Conservation (phyloP, 2,113 vertebrate genomes). For the Megalops atlanticus region DNA sequence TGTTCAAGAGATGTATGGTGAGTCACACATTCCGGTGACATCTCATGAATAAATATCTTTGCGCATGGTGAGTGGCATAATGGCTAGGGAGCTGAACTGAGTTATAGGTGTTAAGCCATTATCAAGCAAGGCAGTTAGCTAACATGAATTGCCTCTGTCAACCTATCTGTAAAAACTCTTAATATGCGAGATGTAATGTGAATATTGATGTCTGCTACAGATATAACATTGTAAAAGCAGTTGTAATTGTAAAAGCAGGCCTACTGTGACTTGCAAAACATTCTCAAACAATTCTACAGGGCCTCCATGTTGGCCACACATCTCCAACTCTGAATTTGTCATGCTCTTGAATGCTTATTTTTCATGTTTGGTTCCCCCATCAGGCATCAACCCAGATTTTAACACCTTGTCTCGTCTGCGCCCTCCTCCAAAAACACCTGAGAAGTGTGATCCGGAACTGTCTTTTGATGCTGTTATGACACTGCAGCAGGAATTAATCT, state of each 20-base stretch:
- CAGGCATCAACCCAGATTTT: conserved; percentile 49
- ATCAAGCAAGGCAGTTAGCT: no score
- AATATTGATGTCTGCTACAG: no score
- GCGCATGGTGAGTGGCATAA: no score
- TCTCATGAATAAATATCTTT: no score
- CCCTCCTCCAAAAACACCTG: conserved; percentile 59
- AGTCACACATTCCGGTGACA: conserved; percentile 17
- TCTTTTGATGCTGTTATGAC: conserved; percentile 61
- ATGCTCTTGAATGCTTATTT: background rate
- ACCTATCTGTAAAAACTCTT: no score
- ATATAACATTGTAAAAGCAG: no score
- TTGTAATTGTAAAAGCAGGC: no score
- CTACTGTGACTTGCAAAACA: background rate
- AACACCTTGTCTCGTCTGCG: conserved; percentile 28
- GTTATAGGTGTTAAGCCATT: no score
- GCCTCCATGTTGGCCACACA: background rate
- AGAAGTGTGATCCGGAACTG: conserved; percentile 61
- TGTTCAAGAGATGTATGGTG: conserved; percentile 77
- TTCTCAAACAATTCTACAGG: background rate
- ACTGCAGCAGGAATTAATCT: conserved; percentile 60
- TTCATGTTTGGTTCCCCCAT: background rate
- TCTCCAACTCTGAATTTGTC: background rate
- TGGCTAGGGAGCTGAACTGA: no score
- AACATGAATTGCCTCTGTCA: no score
- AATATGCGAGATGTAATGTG: no score